A percentile compares a stretch with the other conserved stretches of the same genome.
These are phyloP conservation scores for Turdus rufiventris DNA, from an alignment of 2,113 vertebrate species.

Conservation along the genomic window DNA sequence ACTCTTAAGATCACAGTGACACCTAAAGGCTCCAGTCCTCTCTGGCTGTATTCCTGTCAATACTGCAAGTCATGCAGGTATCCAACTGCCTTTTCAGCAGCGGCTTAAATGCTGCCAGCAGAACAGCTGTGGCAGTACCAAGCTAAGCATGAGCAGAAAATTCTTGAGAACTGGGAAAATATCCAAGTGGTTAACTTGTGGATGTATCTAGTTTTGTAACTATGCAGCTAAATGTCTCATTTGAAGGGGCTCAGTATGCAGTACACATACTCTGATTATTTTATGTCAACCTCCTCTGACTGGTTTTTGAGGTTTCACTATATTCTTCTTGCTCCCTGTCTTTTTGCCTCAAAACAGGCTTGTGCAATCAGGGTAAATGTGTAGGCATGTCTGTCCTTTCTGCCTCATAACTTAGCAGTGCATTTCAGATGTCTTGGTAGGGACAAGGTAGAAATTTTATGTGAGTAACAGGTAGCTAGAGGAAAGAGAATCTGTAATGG, in stretches of 20 bases:
- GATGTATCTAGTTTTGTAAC: background rate
- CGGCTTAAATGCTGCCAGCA: background rate
- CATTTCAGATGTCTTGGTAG: background rate
- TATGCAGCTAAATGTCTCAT: background rate
- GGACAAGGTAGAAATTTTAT: background rate
- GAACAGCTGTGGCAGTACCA: background rate
- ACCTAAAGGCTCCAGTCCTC: constrained; percentile 13
- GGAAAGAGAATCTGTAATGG: background rate
- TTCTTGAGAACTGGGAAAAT: background rate
- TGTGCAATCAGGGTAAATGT: background rate
- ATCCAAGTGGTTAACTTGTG: background rate
- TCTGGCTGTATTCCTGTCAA: background rate
- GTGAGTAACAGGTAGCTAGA: background rate
- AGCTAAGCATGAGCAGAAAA: background rate
- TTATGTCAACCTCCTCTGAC: background rate
- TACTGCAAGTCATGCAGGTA: background rate
- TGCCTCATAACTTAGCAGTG: background rate
- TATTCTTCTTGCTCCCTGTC: background rate
- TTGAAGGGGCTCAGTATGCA: background rate
- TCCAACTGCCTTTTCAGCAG: background rate
- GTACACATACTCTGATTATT: background rate
- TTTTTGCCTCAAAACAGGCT: background rate
- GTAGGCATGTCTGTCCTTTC: background rate
- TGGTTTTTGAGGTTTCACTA: background rate
- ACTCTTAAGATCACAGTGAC: constrained; percentile 13